Percentiles rank a stretch among this genome's conserved stretches.
These are phyloP conservation scores for Orchestia grillus DNA, from an alignment of 1,140 invertebrate species.

Conservation along the genomic window DNA sequence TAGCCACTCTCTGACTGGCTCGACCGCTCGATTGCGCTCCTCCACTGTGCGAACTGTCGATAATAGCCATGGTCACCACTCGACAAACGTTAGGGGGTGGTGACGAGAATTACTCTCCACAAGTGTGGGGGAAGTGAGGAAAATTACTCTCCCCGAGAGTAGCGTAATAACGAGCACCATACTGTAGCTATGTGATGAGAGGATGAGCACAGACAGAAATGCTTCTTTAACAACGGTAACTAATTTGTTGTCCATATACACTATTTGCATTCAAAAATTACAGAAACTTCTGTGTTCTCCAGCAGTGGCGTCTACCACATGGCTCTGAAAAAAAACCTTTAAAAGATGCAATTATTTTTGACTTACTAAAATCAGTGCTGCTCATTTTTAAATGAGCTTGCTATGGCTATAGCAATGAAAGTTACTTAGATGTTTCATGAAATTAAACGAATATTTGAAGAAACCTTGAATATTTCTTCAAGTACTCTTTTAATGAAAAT, in stretches of 20 bases:
- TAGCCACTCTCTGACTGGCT: not conserved
- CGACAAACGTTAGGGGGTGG: not conserved
- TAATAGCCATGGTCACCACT: not conserved
- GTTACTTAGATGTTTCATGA: no score
- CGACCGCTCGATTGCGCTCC: not conserved
- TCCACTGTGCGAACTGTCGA: not conserved
- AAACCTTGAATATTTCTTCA: no score
- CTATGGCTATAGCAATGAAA: no score
- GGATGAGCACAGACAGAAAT: not conserved
- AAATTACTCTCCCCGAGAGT: not conserved
- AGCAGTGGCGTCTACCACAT: not conserved
- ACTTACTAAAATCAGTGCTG: not conserved
- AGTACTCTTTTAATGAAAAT: no score
- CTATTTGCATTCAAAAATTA: not conserved
- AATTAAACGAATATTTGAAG: no score
- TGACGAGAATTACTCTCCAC: not conserved
- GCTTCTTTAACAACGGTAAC: not conserved
- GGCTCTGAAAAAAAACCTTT: not conserved
- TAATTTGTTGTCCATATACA: not conserved
- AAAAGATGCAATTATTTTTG: not conserved
- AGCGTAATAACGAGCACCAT: not conserved
- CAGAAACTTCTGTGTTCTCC: not conserved
- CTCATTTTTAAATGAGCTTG: no score
- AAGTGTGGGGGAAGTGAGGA: not conserved
- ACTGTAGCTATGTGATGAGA: not conserved